Evolutionary conservation across 2,888 invertebrate genomes (phyloP), one percentile per base, ranked within the genome.

Genomic region (Heliconius aoede): DNA sequence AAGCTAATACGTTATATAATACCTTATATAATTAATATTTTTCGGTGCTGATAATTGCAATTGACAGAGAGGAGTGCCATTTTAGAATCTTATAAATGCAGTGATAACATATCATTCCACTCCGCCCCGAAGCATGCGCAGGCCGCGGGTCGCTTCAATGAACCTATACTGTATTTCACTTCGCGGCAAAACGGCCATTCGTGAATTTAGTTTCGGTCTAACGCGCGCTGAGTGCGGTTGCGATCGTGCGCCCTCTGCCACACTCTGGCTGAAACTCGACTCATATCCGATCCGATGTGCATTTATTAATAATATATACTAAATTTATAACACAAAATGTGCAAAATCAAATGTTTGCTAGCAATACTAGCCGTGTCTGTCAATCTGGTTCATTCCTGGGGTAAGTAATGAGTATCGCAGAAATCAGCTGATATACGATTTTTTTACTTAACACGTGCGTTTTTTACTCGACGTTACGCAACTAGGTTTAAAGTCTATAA

Each of bases 321-420:
- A 86, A 85, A 86, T 91, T 91, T 84, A 91, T 93, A 88, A 92
- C 88, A 89, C 86, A 93, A 92, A 90, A 94, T 94, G 94, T 91
- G 88, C 84, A 88, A 82, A 86, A 83, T 82, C 83, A 88, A 88
- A 89, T 91, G 90, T 86, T 81, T 90, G 32, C 83, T 93, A 78
- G 87, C 89, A 73, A 82, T 90, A 78, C 51, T 90, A 79, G 86
- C 88, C 51, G 81, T 93, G 73, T 86, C 85, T 72, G 79, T 90
- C 81, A 87, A 87, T 83, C 82, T 86, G 80, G 91, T 86, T 80
- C 87, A 89, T 78, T 86, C 89, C 26, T 94, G 94, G 94, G 94
- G 94, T 94, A 65, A 65, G 65, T 65, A 65, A 32, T 64, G 79
- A 92, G 94, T 94, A 88, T 86, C 82, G 83, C 60, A 80, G 81